These are phyloP conservation scores for Polypterus bichir DNA, from an alignment of 2,113 vertebrate species.

Conservation along the genomic window DNA sequence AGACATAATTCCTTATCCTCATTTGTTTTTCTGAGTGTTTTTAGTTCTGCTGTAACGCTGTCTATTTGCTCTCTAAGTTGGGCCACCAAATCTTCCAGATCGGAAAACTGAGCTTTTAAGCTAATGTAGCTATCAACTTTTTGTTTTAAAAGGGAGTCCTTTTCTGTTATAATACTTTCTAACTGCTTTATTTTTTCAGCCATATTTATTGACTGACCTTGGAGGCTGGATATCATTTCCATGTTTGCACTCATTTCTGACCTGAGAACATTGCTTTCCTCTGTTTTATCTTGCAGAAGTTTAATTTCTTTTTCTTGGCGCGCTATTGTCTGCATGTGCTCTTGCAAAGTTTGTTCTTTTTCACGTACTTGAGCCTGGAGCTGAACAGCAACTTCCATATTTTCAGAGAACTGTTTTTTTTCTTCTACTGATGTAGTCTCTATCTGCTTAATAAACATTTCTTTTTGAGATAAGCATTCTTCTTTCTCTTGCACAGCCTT, in stretches of 20 bases:
- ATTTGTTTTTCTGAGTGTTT: slow-evolving; percentile 34
- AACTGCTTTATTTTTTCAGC: slow-evolving; percentile 35
- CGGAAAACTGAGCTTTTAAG: slow-evolving; percentile 38
- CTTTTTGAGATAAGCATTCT: slow-evolving; percentile 38
- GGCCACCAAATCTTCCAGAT: slow-evolving; percentile 34
- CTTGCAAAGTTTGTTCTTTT: slow-evolving; percentile 27
- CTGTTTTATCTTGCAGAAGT: slow-evolving; percentile 39
- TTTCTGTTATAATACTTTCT: slow-evolving; percentile 32
- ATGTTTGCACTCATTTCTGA: slow-evolving; percentile 48
- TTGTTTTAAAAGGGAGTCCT: slow-evolving; percentile 44
- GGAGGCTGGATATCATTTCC: slow-evolving; percentile 47
- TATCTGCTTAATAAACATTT: slow-evolving; percentile 44
- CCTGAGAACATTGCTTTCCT: slow-evolving; percentile 43
- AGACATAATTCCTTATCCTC: slow-evolving; percentile 46
- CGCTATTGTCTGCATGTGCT: slow-evolving; percentile 38
- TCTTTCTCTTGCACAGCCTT: slow-evolving; percentile 39
- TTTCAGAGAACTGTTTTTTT: slow-evolving; percentile 34
- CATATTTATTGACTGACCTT: slow-evolving; percentile 33
- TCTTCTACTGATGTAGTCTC: slow-evolving; percentile 30
- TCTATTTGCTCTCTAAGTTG: slow-evolving; percentile 39
- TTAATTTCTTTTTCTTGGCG: slow-evolving; percentile 41
- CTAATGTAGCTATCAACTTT: slow-evolving; percentile 34
- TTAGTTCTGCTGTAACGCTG: slow-evolving; percentile 37
- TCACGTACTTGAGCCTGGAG: slow-evolving; percentile 40
- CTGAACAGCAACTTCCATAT: slow-evolving; percentile 38